Evolutionary conservation across 2,113 vertebrate genomes (phyloP).

Genomic region (Podocnemis expansa): DNA sequence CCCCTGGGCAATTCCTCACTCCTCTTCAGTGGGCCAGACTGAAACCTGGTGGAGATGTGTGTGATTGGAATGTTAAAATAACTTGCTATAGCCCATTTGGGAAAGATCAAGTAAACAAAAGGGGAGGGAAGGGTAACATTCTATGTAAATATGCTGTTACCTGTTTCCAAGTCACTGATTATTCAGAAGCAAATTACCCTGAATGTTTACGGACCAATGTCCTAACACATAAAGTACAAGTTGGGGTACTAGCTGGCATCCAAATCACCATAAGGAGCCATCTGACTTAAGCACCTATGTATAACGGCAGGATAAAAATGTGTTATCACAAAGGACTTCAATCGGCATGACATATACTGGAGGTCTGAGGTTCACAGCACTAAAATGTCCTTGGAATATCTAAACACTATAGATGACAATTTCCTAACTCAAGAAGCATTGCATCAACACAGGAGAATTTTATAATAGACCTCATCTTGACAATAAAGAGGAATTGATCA

Average conservation of each 20-base stretch:
- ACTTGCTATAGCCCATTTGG: background rate
- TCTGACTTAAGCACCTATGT: background rate
- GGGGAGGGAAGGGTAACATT: background rate
- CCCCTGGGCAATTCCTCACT: too few species aligned
- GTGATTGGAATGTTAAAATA: conserved; percentile 41
- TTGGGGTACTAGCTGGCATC: background rate
- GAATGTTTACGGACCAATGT: conserved; percentile 29
- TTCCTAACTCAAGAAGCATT: conserved; percentile 33
- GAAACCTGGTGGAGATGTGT: conserved; percentile 27
- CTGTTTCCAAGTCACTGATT: background rate
- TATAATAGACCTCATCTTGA: background rate
- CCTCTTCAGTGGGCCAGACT: too few species aligned
- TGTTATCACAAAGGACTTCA: background rate
- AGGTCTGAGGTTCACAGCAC: background rate
- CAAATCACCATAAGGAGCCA: background rate
- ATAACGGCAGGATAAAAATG: background rate
- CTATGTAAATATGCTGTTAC: background rate
- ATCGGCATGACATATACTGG: background rate
- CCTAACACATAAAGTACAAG: background rate
- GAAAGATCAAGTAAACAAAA: background rate
- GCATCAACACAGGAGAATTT: conserved; percentile 23
- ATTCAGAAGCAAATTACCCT: background rate
- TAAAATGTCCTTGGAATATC: conserved; percentile 19
- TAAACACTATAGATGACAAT: conserved; percentile 35
- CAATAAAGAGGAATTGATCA: conserved; percentile 17